Conservation (phyloP, 2,888 invertebrate species). For the Rhaphigaster nebulosa region DNA sequence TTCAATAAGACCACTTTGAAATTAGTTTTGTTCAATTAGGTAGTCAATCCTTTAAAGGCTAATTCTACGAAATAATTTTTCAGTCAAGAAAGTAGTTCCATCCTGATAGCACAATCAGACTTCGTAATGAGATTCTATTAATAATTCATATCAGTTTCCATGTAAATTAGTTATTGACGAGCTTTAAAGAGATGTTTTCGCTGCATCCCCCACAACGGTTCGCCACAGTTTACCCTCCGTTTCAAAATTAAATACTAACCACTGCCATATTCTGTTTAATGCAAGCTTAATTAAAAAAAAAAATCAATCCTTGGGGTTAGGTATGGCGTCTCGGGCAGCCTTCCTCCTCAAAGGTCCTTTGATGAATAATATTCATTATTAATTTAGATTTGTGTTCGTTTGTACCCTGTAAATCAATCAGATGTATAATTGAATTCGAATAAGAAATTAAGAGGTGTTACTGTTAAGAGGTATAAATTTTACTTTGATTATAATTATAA, state of each 20-base stretch:
- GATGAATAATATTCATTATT: not conserved
- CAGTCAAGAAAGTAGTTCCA: not conserved
- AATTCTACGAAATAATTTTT: not conserved
- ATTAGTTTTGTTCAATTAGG: no score
- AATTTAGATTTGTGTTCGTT: not conserved
- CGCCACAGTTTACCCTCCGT: not conserved
- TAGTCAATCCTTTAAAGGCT: not conserved
- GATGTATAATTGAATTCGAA: not conserved
- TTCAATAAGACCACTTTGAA: no score
- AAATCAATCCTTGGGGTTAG: not conserved
- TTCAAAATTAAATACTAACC: constrained; percentile 12
- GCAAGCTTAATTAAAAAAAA: not conserved
- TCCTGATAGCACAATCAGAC: not conserved
- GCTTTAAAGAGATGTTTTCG: constrained; percentile 3
- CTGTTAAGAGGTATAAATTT: no score
- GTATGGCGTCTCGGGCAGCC: not conserved
- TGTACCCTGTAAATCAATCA: not conserved
- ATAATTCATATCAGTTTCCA: constrained; percentile 17
- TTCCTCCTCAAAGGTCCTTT: not conserved
- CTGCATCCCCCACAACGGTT: not conserved
- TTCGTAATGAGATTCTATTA: not conserved
- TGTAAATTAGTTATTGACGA: constrained; percentile 8
- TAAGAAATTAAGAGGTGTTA: not conserved
- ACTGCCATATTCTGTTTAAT: not conserved
- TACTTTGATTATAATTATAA: not conserved